Conservation (phyloP, 1,140 invertebrate genomes). For the Zaprionus gabonicus region DNA sequence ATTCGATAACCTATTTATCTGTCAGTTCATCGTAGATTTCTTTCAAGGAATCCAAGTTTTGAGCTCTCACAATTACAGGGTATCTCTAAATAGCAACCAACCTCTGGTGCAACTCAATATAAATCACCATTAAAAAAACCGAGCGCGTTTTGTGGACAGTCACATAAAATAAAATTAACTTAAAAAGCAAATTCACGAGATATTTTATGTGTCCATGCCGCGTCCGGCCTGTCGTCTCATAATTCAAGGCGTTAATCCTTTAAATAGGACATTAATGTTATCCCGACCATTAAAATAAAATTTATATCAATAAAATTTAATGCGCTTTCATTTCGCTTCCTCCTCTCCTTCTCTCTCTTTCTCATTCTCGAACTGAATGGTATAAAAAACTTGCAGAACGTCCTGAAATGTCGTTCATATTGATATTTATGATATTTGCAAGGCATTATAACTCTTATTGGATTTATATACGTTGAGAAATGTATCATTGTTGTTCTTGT, state of each 20-base stretch:
- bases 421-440: conserved; percentile 82
- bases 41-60: background rate
- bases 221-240: conserved; percentile 54
- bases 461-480: conserved; percentile 57
- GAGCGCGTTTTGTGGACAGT: conserved; percentile 59
- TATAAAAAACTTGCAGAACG: conserved; percentile 35
- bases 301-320: conserved; percentile 78
- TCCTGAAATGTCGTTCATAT: conserved; percentile 63
- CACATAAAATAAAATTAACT: conserved; percentile 83
- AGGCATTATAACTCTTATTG: conserved; percentile 74
- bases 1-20: no score
- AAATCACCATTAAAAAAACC: conserved; percentile 82
- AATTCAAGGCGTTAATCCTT: conserved; percentile 80
- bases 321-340: conserved; percentile 38
- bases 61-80: conserved; percentile 15
- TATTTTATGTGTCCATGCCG: conserved; percentile 70
- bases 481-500: conserved; percentile 10
- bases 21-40: background rate
- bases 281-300: conserved; percentile 81
- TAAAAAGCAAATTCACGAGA: conserved; percentile 79
- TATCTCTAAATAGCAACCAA: background rate
- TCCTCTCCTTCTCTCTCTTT: background rate
- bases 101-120: conserved; percentile 28
- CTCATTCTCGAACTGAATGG: background rate
- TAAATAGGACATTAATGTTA: conserved; percentile 83